Evolutionary conservation across 2,113 vertebrate species (phyloP).

Genomic region (Otis tarda): DNA sequence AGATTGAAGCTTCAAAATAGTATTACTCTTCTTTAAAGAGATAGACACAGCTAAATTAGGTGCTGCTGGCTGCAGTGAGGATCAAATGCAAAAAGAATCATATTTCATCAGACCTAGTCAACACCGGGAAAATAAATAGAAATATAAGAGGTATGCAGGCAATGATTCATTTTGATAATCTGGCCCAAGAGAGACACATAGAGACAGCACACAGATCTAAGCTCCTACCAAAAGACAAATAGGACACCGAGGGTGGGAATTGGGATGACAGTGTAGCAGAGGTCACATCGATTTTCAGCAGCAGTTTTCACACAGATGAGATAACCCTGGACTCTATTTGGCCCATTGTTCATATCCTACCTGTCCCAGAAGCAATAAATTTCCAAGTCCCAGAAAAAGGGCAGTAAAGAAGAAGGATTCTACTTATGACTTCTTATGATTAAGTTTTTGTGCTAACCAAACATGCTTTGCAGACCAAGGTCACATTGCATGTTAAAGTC

Average conservation of each 20-base stretch:
- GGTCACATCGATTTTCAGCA: slow-evolving; percentile 89
- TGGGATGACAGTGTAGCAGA: slow-evolving; percentile 85
- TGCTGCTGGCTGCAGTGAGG: slow-evolving; percentile 76
- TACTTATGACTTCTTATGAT: slow-evolving; percentile 83
- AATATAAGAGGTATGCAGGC: slow-evolving; percentile 81
- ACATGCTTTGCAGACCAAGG: slow-evolving; percentile 81
- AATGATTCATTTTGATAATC: slow-evolving; percentile 91
- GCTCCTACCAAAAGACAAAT: slow-evolving; percentile 85
- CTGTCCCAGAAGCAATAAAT: slow-evolving; percentile 86
- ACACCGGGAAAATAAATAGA: slow-evolving; percentile 85
- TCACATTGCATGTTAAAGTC: slow-evolving; percentile 80
- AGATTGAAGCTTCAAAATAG: slow-evolving; percentile 82
- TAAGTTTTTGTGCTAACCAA: slow-evolving; percentile 84
- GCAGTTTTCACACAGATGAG: slow-evolving; percentile 83
- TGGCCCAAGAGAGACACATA: slow-evolving; percentile 81
- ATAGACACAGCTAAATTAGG: slow-evolving; percentile 81
- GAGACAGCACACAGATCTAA: slow-evolving; percentile 83
- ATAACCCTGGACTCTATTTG: slow-evolving; percentile 86
- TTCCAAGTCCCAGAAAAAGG: slow-evolving; percentile 77
- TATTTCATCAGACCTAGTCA: slow-evolving; percentile 83
- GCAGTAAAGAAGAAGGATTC: slow-evolving; percentile 82
- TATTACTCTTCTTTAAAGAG: slow-evolving; percentile 84
- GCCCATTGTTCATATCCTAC: slow-evolving; percentile 87
- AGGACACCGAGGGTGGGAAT: slow-evolving; percentile 84
- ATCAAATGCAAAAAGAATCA: slow-evolving; percentile 83